A percentile compares a stretch with the other conserved stretches of the same genome.
Evolutionary conservation across 2,888 invertebrate genomes (phyloP).

Genomic region (Caenorhabditis macrosperma): DNA sequence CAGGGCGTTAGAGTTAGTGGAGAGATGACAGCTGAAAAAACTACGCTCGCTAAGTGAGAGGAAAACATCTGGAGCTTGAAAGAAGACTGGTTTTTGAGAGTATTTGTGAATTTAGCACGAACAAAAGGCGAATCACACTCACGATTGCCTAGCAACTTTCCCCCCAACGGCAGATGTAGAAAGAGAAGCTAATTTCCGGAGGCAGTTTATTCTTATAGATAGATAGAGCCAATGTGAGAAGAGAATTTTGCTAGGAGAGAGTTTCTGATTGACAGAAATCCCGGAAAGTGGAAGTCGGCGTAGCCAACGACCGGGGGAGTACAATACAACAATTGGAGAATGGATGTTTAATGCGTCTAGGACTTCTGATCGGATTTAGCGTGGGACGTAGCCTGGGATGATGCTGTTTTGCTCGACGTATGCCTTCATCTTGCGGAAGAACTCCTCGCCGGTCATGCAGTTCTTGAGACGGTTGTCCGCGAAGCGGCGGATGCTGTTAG

Average conservation of each 20-base stretch:
- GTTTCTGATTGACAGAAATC: no score
- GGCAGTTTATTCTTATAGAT: background rate
- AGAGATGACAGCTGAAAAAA: background rate
- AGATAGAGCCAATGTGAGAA: background rate
- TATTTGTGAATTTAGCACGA: background rate
- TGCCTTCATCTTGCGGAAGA: slow-evolving; percentile 2
- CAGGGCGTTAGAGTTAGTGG: no score
- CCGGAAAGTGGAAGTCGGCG: background rate
- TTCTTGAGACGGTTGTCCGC: background rate
- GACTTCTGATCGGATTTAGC: background rate
- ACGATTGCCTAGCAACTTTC: background rate
- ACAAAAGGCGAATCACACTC: no score
- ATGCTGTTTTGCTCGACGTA: background rate
- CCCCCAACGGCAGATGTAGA: background rate
- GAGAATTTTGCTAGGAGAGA: background rate
- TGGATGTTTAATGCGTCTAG: background rate
- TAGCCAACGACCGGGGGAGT: background rate
- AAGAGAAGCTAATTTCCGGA: background rate
- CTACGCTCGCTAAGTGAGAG: background rate
- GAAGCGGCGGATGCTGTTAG: background rate
- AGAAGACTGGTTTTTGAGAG: no score
- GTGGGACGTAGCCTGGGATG: background rate
- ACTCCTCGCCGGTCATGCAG: slow-evolving; percentile 1
- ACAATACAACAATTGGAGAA: background rate
- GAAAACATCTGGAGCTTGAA: background rate